A percentile compares a stretch with the other conserved stretches of the same genome.
Evolutionary conservation across 2,888 invertebrate genomes (phyloP).

Genomic region (Caenorhabditis sp.): DNA sequence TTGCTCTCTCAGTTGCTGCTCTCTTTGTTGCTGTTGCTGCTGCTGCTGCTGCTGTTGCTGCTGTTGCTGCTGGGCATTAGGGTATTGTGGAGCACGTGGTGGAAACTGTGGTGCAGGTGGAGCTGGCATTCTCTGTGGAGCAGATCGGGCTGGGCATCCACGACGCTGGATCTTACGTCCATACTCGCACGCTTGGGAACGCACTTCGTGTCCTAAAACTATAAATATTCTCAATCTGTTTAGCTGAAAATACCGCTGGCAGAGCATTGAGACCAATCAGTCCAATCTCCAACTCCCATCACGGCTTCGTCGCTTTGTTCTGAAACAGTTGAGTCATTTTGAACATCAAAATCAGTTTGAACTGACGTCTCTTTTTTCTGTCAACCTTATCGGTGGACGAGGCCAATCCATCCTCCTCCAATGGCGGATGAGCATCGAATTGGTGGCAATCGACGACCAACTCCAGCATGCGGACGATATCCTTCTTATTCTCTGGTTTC

Average conservation of each 20-base stretch:
- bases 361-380: slow-evolving; percentile 77
- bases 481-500: slow-evolving; percentile 75
- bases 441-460: slow-evolving; percentile 76
- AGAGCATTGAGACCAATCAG: slow-evolving; percentile 74
- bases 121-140: slow-evolving; percentile 68
- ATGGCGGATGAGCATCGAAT: slow-evolving; percentile 78
- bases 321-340: slow-evolving; percentile 17
- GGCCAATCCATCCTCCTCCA: slow-evolving; percentile 77
- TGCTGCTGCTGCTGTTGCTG: slow-evolving; percentile 58
- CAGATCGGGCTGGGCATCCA: slow-evolving; percentile 77
- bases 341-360: background rate
- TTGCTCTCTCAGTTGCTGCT: slow-evolving; percentile 56
- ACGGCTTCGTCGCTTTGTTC: slow-evolving; percentile 66
- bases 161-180: slow-evolving; percentile 78
- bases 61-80: slow-evolving; percentile 54
- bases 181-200: slow-evolving; percentile 77
- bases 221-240: slow-evolving; percentile 3
- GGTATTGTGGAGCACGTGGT: slow-evolving; percentile 49
- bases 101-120: slow-evolving; percentile 67
- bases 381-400: slow-evolving; percentile 78
- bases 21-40: slow-evolving; percentile 47
- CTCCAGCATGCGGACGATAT: slow-evolving; percentile 78
- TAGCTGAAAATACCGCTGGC: slow-evolving; percentile 43
- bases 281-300: slow-evolving; percentile 72
- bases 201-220: slow-evolving; percentile 66